Evolutionary conservation across 2,888 invertebrate species (phyloP), one percentile per base, ranked within the genome.

Genomic region (Teinopalpus imperialis): DNA sequence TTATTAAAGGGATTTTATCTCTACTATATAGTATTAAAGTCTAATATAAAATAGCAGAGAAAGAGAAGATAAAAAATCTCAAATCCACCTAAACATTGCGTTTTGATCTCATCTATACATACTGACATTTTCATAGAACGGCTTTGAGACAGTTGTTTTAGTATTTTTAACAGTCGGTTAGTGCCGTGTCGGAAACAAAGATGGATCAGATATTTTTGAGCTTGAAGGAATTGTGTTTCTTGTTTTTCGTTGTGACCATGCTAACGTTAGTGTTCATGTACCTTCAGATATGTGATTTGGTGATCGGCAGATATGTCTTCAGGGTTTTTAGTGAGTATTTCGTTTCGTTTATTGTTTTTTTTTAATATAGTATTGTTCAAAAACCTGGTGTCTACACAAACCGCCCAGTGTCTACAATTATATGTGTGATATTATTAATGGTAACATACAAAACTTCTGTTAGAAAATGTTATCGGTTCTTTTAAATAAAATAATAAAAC

Each of bases 261-360:
- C 36, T 87, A 1, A 50, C 74, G 3, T 14, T 81, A 0, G 69
- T 86, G 51, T 60, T 78, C 3, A 43, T 70, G 10, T 87, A 87
- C 50, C 55, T 87, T 40, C 75, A 78, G 37, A 52, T 82, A 1
- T 87, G 87, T 54, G 86, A 87, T 49, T 41, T 77, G 3, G 42
- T 81, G 5, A 63, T 87, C 20, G 68, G 73, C 1, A 60, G 69
- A 54, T 74, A 67, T 39, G 65, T 81, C 39, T 69, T 81, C 48
- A 70, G 52, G 49, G 57, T 85, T 1, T 83, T 85, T 39, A 48
- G 87, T 87, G 53, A 87, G 87, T 83, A 53, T 8, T 6, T 32
- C 20, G 35, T 9, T n/a, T n/a, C n/a, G n/a, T n/a, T n/a, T n/a
- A n/a, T n/a, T n/a, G n/a, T n/a, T n/a, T n/a, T n/a, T n/a, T n/a